phyloP scores from a whole-genome alignment of 1,140 invertebrate genomes.

The Drosophila paulistorum region DNA sequence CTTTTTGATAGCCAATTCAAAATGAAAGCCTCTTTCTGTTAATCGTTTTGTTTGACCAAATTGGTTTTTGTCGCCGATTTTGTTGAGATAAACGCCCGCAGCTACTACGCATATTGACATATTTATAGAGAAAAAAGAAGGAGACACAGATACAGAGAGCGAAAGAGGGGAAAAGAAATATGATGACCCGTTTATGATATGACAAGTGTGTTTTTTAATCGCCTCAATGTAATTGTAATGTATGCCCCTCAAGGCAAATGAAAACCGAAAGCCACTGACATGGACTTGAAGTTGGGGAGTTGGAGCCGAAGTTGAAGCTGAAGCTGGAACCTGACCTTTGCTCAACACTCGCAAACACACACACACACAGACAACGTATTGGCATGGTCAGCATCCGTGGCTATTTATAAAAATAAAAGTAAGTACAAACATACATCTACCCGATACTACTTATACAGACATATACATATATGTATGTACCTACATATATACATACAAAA shows the following conservation, averaged over 20 bases:
- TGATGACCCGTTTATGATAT: constrained; percentile 63
- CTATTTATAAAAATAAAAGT: constrained; percentile 70
- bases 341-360: constrained; percentile 4
- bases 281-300: background rate
- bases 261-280: constrained; percentile 25
- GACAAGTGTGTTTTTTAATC: constrained; percentile 39
- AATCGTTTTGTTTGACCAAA: constrained; percentile 47
- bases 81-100: constrained; percentile 26
- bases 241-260: constrained; percentile 31
- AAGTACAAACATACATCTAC: constrained; percentile 49
- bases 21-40: constrained; percentile 34
- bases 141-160: constrained; percentile 5
- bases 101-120: constrained; percentile 1
- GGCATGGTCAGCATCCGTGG: constrained; percentile 34
- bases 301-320: background rate
- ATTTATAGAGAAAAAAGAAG: constrained; percentile 13
- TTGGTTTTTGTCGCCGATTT: constrained; percentile 36
- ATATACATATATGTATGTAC: too few species aligned
- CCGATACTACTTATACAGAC: background rate
- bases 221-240: constrained; percentile 26
- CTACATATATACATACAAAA: background rate
- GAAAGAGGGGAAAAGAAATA: constrained; percentile 11
- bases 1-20: constrained; percentile 27
- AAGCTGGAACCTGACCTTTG: constrained; percentile 43
- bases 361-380: background rate